Conservation (phyloP, 1,140 invertebrate genomes). For the Yoshiicerus persimilis region DNA sequence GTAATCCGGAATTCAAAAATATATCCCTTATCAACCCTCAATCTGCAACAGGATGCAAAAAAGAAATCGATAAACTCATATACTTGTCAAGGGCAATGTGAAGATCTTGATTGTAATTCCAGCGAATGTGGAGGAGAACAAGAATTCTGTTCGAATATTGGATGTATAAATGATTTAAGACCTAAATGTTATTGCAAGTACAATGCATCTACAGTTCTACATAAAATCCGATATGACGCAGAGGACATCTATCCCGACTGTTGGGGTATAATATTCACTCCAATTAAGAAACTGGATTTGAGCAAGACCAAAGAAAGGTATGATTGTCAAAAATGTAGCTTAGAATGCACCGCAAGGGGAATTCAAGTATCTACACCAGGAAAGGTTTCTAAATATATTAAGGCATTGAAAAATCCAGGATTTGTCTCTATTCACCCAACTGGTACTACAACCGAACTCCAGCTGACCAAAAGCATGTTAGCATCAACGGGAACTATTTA, state of each 20-base stretch:
- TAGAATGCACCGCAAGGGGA: background rate
- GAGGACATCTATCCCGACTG: background rate
- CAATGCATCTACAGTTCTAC: background rate
- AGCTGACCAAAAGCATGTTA: background rate
- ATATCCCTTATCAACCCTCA: background rate
- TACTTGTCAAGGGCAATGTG: background rate
- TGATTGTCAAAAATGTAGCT: background rate
- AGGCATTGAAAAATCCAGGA: background rate
- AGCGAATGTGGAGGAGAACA: background rate
- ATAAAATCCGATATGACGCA: background rate
- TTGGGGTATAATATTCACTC: background rate
- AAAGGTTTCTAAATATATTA: background rate
- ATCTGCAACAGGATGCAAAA: background rate
- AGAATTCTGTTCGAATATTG: background rate
- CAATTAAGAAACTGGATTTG: background rate
- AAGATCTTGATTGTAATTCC: background rate
- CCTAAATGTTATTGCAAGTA: background rate
- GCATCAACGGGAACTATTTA: background rate
- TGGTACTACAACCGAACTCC: background rate
- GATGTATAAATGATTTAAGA: background rate
- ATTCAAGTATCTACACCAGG: background rate
- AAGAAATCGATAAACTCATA: background rate
- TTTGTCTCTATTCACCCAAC: background rate
- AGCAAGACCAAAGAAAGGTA: background rate
- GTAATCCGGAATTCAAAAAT: too few relatives aligned